Base-by-base conservation (phyloP, 2,113 vertebrate genomes). In the Psophia crepitans region DNA sequence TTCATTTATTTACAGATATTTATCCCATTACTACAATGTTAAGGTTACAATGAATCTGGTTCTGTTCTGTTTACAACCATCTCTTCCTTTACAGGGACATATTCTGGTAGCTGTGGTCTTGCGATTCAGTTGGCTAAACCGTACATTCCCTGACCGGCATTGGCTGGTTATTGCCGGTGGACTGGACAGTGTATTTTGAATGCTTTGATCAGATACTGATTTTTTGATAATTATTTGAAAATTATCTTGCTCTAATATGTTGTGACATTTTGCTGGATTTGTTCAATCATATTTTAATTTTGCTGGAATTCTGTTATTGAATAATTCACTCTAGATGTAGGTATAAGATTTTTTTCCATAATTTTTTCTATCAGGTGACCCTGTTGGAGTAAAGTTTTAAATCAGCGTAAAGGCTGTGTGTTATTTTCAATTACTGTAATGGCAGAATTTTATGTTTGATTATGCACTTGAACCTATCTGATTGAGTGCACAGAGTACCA, bases 61-160 rank as follows among this genome's bases (percentile, higher is more conserved):
- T 51, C 60, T 37, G 5, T 30, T 43, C 39, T 68, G 5, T 5
- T 82, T 84, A 51, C 43, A 41, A 77, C 21, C 26, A 16, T 8
- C 32, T 85, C 21, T 41, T 30, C 14, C 39, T 41, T 84, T 37
- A 46, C 26, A 54, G 41, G 51, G 23, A 28, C 13, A 9, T 46
- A 21, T 11, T 87, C 51, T 30, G n/a, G 18, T 78, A 43, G 41
- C 56, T 46, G 11, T 65, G 61, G 9, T 58, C 23, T 58, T 58
- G 33, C 2, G 3, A 27, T 56, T 77, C 21, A 12, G 17, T 41
- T 56, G 14, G 26, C 48, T 35, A 76, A 89, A 46, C 35, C 4
- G 1, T 19, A 14, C 3, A 4, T 2, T 33, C 26, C n/a, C 33
- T 24, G 32, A 32, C 12, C 9, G 54, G 46, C 1, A 0, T 10